Evolutionary conservation across 2,888 invertebrate species (phyloP).

Genomic region (Lasioglossum leucozonium): DNA sequence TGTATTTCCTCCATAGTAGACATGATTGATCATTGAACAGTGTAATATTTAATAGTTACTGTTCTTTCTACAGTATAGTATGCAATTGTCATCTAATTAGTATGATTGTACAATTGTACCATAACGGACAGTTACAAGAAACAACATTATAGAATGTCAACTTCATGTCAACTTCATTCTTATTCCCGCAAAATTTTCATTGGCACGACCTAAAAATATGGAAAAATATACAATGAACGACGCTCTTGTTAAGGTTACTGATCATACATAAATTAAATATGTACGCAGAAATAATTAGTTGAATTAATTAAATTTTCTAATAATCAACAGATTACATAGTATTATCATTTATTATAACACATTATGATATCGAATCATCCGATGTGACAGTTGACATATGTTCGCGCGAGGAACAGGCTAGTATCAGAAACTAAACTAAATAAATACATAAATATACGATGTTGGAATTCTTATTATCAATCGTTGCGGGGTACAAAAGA

Average conservation of each 20-base stretch:
- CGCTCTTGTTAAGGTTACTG: background rate
- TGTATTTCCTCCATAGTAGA: slow-evolving; percentile 9
- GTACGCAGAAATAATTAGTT: background rate
- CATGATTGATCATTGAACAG: slow-evolving; percentile 28
- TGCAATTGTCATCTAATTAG: slow-evolving; percentile 61
- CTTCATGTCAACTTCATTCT: slow-evolving; percentile 49
- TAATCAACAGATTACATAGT: background rate
- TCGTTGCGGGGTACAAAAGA: background rate
- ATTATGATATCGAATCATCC: background rate
- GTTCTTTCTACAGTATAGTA: slow-evolving; percentile 1
- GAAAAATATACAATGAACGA: background rate
- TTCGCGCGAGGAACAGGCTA: background rate
- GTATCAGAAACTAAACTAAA: background rate
- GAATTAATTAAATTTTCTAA: background rate
- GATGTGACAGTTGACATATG: slow-evolving; percentile 6
- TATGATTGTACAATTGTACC: slow-evolving; percentile 3
- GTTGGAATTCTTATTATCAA: background rate
- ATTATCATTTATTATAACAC: background rate
- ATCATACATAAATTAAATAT: background rate
- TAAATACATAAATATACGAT: no score
- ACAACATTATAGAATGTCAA: slow-evolving; percentile 22
- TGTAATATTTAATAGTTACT: background rate
- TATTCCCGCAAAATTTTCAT: background rate
- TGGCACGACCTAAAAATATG: slow-evolving; percentile 23
- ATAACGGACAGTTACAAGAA: slow-evolving; percentile 2